These are phyloP conservation scores for Drosophila willistoni DNA, from an alignment of 1,140 invertebrate genomes.

Conservation along the genomic window DNA sequence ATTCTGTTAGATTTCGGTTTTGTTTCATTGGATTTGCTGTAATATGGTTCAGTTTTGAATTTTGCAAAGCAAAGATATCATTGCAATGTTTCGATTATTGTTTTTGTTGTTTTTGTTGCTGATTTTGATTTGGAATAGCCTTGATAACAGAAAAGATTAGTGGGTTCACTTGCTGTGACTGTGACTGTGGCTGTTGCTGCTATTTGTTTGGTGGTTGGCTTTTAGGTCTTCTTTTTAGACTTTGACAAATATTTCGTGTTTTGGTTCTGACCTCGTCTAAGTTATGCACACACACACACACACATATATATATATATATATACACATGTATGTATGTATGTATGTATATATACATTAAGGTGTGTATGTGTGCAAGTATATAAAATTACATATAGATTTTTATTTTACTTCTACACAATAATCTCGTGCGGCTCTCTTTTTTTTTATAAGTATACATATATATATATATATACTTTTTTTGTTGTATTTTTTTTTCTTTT, in stretches of 20 bases:
- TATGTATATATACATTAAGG: not conserved
- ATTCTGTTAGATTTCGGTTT: too few species aligned
- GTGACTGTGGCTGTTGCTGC: not conserved
- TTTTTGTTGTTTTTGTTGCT: too few species aligned
- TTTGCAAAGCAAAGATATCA: too few species aligned
- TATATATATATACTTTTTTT: not conserved
- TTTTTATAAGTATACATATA: not conserved
- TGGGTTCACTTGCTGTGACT: not conserved
- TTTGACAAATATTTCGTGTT: slow-evolving; percentile 2
- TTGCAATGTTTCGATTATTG: too few species aligned
- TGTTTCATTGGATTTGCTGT: too few species aligned
- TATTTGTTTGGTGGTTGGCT: not conserved
- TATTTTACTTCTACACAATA: slow-evolving; percentile 12
- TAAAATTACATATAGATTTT: not conserved
- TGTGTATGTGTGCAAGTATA: not conserved
- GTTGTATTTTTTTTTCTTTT: not conserved
- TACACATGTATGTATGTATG: not conserved
- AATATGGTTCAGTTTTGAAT: too few species aligned
- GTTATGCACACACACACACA: not conserved
- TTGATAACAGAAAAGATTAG: too few species aligned
- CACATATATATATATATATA: not conserved
- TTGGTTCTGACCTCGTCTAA: slow-evolving; percentile 12
- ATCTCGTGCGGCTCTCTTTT: slow-evolving; percentile 5
- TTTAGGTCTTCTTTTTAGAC: not conserved
- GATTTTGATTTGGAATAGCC: too few species aligned